These are phyloP conservation scores for Notothenia coriiceps DNA, from an alignment of 2,113 vertebrate genomes.

Conservation along the genomic window DNA sequence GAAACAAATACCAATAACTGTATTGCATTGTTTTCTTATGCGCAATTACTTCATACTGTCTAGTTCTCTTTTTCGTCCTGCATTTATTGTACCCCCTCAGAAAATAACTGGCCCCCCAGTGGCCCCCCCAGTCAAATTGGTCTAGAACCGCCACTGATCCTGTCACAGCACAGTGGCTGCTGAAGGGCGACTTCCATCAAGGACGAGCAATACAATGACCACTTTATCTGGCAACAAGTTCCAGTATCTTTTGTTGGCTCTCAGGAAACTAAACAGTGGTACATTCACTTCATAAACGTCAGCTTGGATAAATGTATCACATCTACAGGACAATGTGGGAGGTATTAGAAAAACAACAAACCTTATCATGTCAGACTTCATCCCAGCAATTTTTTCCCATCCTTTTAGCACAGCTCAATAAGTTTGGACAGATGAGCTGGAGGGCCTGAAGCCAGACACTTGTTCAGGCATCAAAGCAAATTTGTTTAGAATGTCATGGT, in stretches of 20 bases:
- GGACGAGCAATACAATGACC: conserved; percentile 15
- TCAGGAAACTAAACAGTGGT: conserved; percentile 20
- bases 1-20: too few relatives aligned
- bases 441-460: conserved; percentile 5
- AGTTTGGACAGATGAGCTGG: conserved; percentile 28
- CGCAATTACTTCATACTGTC: too few relatives aligned
- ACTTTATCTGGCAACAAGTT: conserved; percentile 31
- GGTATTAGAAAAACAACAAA: conserved; percentile 46
- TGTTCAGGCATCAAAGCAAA: conserved; percentile 32
- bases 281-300: conserved; percentile 45
- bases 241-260: conserved; percentile 18
- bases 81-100: too few relatives aligned
- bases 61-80: too few relatives aligned
- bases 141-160: not conserved
- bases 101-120: too few relatives aligned
- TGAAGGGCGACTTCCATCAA: conserved; percentile 47
- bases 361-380: conserved; percentile 39
- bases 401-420: conserved; percentile 32
- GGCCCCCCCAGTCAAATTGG: too few relatives aligned
- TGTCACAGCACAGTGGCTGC: conserved; percentile 40
- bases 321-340: conserved; percentile 45
- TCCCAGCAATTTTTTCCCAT: conserved; percentile 25
- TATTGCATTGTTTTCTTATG: too few relatives aligned
- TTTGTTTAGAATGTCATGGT: conserved; percentile 16
- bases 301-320: conserved; percentile 45